phyloP scores from a whole-genome alignment of 2,113 vertebrate species.

The Bos taurus region ARS-UCD2.0 NC_037344.1:34066001-34066500 shows the following conservation, averaged over 20 bases:
- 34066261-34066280: neutral
- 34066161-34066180: neutral
- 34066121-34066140: neutral
- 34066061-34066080: neutral
- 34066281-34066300: neutral
- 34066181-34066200: neutral
- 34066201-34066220: neutral
- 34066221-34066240: neutral
- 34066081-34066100: neutral
- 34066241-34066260: neutral
- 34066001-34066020: neutral
- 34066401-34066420: neutral
- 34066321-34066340: neutral
- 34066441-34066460: neutral
- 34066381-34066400: neutral
- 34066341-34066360: neutral
- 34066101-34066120: neutral
- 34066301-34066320: neutral
- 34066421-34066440: neutral
- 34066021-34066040: neutral
- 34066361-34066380: neutral
- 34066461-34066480: neutral
- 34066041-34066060: neutral
- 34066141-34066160: neutral
- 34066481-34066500: neutral